Conservation (phyloP, 2,113 vertebrate genomes). For the Bubo scandiacus region DNA sequence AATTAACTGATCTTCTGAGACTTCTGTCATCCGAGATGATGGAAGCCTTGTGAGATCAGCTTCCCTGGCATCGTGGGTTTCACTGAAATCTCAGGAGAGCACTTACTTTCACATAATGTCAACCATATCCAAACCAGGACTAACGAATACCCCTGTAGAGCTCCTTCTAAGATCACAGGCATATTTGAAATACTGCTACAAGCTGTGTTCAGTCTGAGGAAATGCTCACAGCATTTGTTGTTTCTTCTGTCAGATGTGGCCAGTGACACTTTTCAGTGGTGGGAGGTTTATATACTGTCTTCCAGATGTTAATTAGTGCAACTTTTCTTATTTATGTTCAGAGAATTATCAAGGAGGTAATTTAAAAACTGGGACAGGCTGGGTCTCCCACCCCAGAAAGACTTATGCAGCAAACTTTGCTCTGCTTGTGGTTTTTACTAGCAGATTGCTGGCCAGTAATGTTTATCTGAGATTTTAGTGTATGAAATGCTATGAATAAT, state of each 20-base stretch:
- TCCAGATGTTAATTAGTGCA: constrained; percentile 48
- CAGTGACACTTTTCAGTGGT: not conserved
- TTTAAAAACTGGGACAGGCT: constrained; percentile 7
- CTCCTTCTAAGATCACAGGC: constrained; percentile 22
- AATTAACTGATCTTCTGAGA: constrained; percentile 57
- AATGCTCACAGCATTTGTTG: constrained; percentile 10
- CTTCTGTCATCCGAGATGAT: constrained; percentile 61
- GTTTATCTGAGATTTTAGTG: not conserved
- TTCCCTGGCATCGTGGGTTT: constrained; percentile 40
- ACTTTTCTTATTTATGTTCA: constrained; percentile 16
- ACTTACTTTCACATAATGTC: constrained; percentile 51
- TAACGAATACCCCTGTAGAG: not conserved
- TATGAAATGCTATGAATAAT: not conserved
- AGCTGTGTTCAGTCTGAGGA: constrained; percentile 25
- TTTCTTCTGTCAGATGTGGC: not conserved
- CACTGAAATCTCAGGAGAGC: constrained; percentile 46
- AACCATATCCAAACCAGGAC: constrained; percentile 35
- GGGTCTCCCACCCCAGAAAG: constrained; percentile 54
- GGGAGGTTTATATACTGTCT: not conserved
- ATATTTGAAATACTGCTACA: constrained; percentile 33
- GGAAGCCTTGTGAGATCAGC: constrained; percentile 65
- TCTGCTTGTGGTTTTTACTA: constrained; percentile 1
- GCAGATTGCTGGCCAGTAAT: not conserved
- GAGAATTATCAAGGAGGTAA: constrained; percentile 16
- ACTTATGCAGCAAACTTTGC: not conserved